Base-by-base conservation (phyloP, 2,888 invertebrate species). In the Emesis castigata region DNA sequence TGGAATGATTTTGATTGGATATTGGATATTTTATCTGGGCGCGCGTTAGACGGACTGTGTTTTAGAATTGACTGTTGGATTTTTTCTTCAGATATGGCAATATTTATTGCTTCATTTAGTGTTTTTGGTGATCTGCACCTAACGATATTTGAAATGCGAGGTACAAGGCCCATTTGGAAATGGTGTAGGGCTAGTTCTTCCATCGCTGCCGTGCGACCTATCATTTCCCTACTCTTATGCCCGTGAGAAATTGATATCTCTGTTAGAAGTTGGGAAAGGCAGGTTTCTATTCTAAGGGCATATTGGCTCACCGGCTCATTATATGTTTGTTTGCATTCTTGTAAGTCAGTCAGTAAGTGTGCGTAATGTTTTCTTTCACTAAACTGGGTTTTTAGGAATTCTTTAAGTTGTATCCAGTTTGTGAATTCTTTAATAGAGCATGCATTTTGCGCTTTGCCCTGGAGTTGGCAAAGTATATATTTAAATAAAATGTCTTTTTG, bases 151-250 rank as follows among this genome's bases (percentile, higher is more conserved):
- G 80, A 85, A 0, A 85, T 66, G 4, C 64, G 56, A 1, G 84
- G 73, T 6, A 62, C 44, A 8, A 85, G 29, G 3, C 81, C 82
- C 61, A 80, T 64, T 3, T 64, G 16, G 65, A 83, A 83, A 9
- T 73, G 75, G 20, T 86, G 81, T 0, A 88, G 77, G 14, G 86
- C 87, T 34, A 88, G 22, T 3, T 86, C 88, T 34, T 87, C 83
- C 86, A 87, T 88, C 1, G 87, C 85, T 5, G 87, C 86, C 1
- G 79, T 82, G 0, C 86, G 76, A 5, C 86, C 88, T 2, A 76
- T 2, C 11, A 88, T 16, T 73, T 87, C 86, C 22, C 56, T 61
- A 7, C 26, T 66, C 79, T 86, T 81, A 2, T 48, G 48, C n/a
- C 61, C 34, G 44, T 75, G 75, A 0, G 82, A 78, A 1, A 88